A percentile compares a stretch with the other conserved stretches of the same genome.
phyloP scores from a whole-genome alignment of 1,140 invertebrate species.

The Propsilocerus akamusi region DNA sequence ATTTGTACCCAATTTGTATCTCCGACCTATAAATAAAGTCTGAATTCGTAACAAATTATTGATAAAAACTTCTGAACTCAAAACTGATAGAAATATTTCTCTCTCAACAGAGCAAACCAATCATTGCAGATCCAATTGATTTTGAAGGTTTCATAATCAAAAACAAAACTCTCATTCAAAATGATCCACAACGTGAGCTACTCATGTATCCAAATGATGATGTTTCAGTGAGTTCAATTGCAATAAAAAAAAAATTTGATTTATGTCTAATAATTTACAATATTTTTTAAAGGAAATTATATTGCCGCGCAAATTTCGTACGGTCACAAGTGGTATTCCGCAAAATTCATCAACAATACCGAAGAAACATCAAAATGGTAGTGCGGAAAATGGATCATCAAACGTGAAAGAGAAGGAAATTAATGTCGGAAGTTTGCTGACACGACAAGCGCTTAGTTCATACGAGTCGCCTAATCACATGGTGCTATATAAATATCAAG shows the following conservation, averaged over 20 bases:
- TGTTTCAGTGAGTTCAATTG: conserved; percentile 55
- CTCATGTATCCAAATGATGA: conserved; percentile 80
- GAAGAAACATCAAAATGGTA: not conserved
- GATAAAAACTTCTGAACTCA: not conserved
- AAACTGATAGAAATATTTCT: too few species aligned
- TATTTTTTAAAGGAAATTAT: not conserved
- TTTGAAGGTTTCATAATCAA: conserved; percentile 78
- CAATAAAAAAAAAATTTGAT: not conserved
- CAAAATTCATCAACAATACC: not conserved
- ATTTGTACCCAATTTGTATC: not conserved
- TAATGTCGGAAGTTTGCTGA: conserved; percentile 49
- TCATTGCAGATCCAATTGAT: conserved; percentile 66
- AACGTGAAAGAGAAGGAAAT: conserved; percentile 21
- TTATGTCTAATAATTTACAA: not conserved
- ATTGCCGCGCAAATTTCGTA: not conserved
- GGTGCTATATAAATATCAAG: conserved; percentile 73
- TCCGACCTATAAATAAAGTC: not conserved
- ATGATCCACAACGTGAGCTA: conserved; percentile 81
- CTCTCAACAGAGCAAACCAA: conserved; percentile 58
- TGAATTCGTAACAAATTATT: not conserved
- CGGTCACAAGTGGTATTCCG: not conserved
- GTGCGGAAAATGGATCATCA: not conserved
- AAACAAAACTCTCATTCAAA: conserved; percentile 78
- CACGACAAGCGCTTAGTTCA: conserved; percentile 67
- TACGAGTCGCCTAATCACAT: conserved; percentile 76